These are phyloP conservation scores for Tenrec ecaudatus DNA, from an alignment of 2,113 vertebrate species.

Conservation along the genomic window DNA sequence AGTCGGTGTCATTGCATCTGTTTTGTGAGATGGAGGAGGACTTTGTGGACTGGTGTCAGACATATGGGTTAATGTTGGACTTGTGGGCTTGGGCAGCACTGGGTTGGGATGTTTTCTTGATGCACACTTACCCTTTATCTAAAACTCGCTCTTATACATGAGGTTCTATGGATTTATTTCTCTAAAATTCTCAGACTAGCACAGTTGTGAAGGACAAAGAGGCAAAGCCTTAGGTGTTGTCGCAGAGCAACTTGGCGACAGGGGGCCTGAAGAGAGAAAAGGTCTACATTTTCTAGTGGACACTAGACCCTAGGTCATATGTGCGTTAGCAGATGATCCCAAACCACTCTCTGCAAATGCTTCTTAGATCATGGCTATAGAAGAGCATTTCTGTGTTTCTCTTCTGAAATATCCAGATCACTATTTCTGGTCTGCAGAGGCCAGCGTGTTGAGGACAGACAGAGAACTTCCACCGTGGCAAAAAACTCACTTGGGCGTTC, in stretches of 20 bases:
- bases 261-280: neutral
- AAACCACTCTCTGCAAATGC: neutral
- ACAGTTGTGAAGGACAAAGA: neutral
- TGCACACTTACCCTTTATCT: too few species aligned
- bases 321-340: neutral
- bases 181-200: too few species aligned
- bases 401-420: neutral
- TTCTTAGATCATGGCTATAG: neutral
- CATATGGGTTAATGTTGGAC: too few species aligned
- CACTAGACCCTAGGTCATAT: neutral
- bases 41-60: too few species aligned
- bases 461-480: neutral
- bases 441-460: neutral
- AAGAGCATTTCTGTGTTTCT: neutral
- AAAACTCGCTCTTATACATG: too few species aligned
- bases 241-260: neutral
- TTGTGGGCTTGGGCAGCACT: too few species aligned
- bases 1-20: too few species aligned
- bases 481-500: neutral
- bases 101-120: too few species aligned
- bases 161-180: too few species aligned
- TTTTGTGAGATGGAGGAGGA: too few species aligned
- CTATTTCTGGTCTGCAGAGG: neutral
- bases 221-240: neutral
- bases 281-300: neutral